Evolutionary conservation across 2,113 vertebrate genomes (phyloP).

Genomic region (Nothocercus nigrocapillus): DNA sequence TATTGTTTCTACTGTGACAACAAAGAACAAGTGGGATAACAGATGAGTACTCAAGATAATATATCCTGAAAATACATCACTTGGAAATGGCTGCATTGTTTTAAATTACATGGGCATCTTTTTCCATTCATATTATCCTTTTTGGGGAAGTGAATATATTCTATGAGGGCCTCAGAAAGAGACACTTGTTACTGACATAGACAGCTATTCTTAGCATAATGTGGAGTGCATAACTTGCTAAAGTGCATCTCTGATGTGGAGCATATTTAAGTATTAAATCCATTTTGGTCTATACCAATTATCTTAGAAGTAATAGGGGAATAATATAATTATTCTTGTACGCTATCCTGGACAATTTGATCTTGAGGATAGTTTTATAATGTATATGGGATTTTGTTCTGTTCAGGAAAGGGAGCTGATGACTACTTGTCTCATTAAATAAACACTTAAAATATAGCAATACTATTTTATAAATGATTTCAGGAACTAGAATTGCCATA

Average conservation of each 20-base stretch:
- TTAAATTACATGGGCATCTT: neutral
- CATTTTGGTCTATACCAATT: neutral
- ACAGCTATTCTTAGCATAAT: neutral
- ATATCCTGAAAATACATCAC: neutral
- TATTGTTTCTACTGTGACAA: neutral
- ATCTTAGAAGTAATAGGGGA: neutral
- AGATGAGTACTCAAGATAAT: neutral
- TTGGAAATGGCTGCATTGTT: neutral
- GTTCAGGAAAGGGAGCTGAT: neutral
- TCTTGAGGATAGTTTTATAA: neutral
- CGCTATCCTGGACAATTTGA: neutral
- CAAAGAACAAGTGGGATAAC: neutral
- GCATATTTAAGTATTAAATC: neutral
- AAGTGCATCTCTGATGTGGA: neutral
- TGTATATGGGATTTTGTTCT: neutral
- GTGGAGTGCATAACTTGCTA: neutral
- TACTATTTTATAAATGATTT: neutral
- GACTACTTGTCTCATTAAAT: neutral
- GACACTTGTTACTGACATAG: neutral
- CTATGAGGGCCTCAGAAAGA: neutral
- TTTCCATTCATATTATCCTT: neutral
- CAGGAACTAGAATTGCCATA: neutral
- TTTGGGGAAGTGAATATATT: fast-evolving
- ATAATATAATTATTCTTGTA: neutral
- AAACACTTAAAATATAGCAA: neutral